These are phyloP conservation scores for Solea senegalensis DNA, from an alignment of 2,113 vertebrate species.

Conservation along the genomic window DNA sequence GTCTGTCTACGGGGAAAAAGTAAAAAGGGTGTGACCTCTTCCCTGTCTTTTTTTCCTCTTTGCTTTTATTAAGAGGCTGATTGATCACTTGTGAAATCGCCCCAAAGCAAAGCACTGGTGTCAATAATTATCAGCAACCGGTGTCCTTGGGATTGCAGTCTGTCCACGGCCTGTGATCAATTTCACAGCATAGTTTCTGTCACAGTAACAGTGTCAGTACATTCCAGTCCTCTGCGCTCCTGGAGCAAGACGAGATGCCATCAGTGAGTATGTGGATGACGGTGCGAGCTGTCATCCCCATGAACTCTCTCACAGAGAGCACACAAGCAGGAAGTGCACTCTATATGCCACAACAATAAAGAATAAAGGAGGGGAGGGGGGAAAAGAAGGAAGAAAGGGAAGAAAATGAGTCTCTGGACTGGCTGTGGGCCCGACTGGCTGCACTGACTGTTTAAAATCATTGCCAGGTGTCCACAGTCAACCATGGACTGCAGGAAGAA, in stretches of 20 bases:
- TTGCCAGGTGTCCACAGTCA: slow-evolving; percentile 81
- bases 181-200: slow-evolving; percentile 1
- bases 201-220: slow-evolving; percentile 1
- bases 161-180: neutral
- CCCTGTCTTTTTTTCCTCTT: neutral
- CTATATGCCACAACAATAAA: slow-evolving; percentile 22
- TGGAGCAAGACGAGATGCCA: slow-evolving; percentile 8
- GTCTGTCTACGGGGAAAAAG: neutral
- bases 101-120: neutral
- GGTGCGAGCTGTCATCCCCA: slow-evolving; percentile 21
- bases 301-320: slow-evolving; percentile 35
- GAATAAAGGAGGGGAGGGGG: neutral
- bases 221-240: neutral
- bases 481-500: slow-evolving; percentile 57
- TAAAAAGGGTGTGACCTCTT: neutral
- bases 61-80: too few relatives aligned
- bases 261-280: neutral
- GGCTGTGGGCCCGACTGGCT: slow-evolving; percentile 66
- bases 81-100: too few relatives aligned
- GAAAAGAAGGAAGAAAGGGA: slow-evolving; percentile 19
- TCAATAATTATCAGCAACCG: neutral
- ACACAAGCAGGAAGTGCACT: slow-evolving; percentile 40
- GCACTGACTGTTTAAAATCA: slow-evolving; percentile 76
- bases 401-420: slow-evolving; percentile 44
- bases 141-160: neutral